Evolutionary conservation across 1,140 invertebrate species (phyloP).

Genomic region (Idris sp.): DNA sequence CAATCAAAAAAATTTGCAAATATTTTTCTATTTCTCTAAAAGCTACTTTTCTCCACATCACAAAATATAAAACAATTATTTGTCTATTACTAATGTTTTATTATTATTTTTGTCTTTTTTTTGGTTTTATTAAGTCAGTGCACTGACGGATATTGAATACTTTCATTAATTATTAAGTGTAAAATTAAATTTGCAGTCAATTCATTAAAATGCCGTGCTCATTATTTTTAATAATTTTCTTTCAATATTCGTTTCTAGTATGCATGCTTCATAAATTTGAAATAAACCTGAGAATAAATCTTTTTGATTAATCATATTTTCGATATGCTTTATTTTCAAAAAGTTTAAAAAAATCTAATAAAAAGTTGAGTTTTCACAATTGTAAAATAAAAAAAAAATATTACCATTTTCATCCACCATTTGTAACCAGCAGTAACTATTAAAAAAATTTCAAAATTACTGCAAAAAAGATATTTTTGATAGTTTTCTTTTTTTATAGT

Average conservation of each 20-base stretch:
- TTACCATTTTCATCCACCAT: too few species aligned
- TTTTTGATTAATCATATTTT: conserved; percentile 9
- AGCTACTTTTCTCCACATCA: conserved; percentile 6
- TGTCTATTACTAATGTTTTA: conserved; percentile 31
- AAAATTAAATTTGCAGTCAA: conserved; percentile 27
- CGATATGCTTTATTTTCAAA: conserved; percentile 23
- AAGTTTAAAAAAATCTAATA: too few species aligned
- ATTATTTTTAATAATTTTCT: background rate
- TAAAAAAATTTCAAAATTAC: too few species aligned
- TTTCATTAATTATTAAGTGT: conserved; percentile 36
- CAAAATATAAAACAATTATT: conserved; percentile 43
- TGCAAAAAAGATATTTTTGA: too few species aligned
- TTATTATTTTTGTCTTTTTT: conserved; percentile 31
- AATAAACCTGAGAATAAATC: background rate
- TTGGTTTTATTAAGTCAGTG: conserved; percentile 28
- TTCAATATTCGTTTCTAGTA: too few species aligned
- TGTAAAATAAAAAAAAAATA: too few species aligned
- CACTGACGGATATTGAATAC: conserved; percentile 44
- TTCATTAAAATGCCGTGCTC: conserved; percentile 41
- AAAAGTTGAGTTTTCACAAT: too few species aligned
- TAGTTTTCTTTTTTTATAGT: too few species aligned
- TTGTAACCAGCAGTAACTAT: too few species aligned
- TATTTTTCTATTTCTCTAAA: conserved; percentile 13
- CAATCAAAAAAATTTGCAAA: too few species aligned
- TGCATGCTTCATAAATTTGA: background rate